Evolutionary conservation across 1,140 invertebrate genomes (phyloP).

Genomic region (Paraescarpia echinospica): DNA sequence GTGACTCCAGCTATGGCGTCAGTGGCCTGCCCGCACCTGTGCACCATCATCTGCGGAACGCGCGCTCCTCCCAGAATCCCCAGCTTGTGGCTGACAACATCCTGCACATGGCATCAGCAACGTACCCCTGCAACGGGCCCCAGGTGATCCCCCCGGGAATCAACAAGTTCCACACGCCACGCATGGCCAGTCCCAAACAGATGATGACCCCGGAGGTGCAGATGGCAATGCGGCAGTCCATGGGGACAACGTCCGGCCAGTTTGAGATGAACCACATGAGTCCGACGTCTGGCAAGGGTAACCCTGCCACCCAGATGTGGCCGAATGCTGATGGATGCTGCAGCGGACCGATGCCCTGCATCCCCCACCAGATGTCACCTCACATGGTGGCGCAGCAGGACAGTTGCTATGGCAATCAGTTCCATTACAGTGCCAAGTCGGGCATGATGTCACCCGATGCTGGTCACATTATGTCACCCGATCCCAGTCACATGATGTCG

Average conservation of each 20-base stretch:
- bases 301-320: background rate
- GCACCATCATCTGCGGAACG: background rate
- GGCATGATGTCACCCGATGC: background rate
- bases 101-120: slow-evolving; percentile 49
- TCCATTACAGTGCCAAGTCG: background rate
- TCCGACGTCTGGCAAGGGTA: background rate
- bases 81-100: slow-evolving; percentile 56
- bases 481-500: background rate
- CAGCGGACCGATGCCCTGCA: background rate
- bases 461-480: background rate
- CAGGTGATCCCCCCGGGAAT: background rate
- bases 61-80: slow-evolving; percentile 38
- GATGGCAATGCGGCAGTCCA: background rate
- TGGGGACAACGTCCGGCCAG: background rate
- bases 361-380: background rate
- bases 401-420: background rate
- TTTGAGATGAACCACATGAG: background rate
- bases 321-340: background rate
- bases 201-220: background rate
- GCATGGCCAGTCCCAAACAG: background rate
- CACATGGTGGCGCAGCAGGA: background rate
- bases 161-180: background rate
- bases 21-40: background rate
- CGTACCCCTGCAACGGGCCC: slow-evolving; percentile 33
- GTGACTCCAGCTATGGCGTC: background rate